Evolutionary conservation across 2,113 vertebrate genomes (phyloP).

Genomic region (Pomatostomus ruficeps): DNA sequence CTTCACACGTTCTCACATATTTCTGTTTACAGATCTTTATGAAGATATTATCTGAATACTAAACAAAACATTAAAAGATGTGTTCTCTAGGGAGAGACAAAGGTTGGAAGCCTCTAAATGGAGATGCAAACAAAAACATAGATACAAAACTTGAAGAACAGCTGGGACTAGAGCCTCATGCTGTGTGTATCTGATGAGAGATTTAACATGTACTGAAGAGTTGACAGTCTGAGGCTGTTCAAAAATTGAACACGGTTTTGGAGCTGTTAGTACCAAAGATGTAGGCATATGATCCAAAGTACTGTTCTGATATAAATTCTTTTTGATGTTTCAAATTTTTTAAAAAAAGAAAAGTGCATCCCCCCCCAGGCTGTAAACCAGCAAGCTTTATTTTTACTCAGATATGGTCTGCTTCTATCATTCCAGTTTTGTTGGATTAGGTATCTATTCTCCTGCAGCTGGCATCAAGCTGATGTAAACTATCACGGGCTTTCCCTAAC

Average conservation of each 20-base stretch:
- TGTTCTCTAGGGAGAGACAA: not conserved
- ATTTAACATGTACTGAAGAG: not conserved
- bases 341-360: rapidly evolving
- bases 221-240: not conserved
- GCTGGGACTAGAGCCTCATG: not conserved
- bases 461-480: not conserved
- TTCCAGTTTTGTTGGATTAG: not conserved
- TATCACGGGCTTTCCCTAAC: not conserved
- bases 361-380: not conserved
- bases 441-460: not conserved
- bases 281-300: not conserved
- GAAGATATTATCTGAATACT: not conserved
- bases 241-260: not conserved
- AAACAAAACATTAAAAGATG: not conserved
- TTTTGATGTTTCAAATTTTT: not conserved
- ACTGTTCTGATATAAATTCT: not conserved
- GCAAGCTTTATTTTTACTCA: not conserved
- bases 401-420: not conserved
- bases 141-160: not conserved
- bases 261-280: not conserved
- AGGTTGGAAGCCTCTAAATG: not conserved
- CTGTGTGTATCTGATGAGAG: not conserved
- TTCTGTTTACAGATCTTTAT: not conserved
- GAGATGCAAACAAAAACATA: not conserved
- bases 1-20: not conserved